A percentile compares a stretch with the other conserved stretches of the same genome.
Conservation (phyloP, 2,888 invertebrate genomes). For the Hypolimnas misippus region DNA sequence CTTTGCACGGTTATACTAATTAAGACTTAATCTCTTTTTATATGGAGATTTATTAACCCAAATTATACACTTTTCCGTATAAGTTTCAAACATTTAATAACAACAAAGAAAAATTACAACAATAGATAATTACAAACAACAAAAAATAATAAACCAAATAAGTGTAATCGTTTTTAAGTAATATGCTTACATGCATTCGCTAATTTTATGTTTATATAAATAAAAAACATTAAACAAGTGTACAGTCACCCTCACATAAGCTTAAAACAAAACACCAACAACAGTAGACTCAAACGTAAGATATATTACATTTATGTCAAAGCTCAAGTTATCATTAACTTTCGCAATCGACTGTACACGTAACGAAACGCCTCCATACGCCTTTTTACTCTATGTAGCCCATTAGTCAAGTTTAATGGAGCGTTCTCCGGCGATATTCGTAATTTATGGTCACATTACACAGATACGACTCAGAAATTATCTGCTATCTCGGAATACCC, state of each 20-base stretch:
- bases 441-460: slow-evolving; percentile 62
- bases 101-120: no score
- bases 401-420: slow-evolving; percentile 73
- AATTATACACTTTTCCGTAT: no score
- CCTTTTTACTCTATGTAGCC: slow-evolving; percentile 61
- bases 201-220: no score
- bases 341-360: slow-evolving; percentile 10
- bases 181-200: no score
- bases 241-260: neutral
- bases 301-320: slow-evolving; percentile 1
- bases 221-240: neutral
- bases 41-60: no score
- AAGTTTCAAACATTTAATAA: no score
- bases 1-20: no score
- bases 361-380: slow-evolving; percentile 32
- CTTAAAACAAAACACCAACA: neutral
- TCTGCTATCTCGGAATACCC: slow-evolving; percentile 40
- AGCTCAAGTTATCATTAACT: slow-evolving; percentile 12
- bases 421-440: slow-evolving; percentile 63
- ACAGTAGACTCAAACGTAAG: neutral
- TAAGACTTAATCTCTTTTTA: no score
- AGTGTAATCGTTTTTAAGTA: no score
- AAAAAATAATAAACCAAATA: no score
- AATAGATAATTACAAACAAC: no score
- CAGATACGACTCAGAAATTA: slow-evolving; percentile 43